phyloP scores from a whole-genome alignment of 2,888 invertebrate species.

The Ypsolopha sequella region DNA sequence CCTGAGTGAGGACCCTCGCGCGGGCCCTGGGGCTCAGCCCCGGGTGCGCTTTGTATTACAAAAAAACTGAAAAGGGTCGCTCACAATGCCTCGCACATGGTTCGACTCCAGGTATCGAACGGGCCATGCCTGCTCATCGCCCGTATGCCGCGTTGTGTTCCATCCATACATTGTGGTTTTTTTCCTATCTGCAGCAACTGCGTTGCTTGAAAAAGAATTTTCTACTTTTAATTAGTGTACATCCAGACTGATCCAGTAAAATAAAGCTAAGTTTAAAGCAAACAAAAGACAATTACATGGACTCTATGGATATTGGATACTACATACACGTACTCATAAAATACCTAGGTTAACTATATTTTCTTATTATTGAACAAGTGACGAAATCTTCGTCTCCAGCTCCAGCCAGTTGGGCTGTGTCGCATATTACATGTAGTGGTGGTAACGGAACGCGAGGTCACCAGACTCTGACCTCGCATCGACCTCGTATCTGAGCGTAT shows the following conservation, averaged over 20 bases:
- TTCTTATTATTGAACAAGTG: too few species aligned
- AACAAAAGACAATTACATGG: too few species aligned
- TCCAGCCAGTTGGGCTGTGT: too few species aligned
- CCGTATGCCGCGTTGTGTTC: conserved; percentile 16
- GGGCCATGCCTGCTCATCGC: conserved; percentile 4
- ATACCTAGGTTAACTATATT: too few species aligned
- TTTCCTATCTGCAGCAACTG: background rate
- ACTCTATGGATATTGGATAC: too few species aligned
- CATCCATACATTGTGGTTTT: conserved; percentile 4
- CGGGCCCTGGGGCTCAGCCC: conserved; percentile 34
- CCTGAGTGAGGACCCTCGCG: conserved; percentile 39
- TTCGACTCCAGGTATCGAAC: conserved; percentile 5
- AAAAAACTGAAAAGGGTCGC: conserved; percentile 63
- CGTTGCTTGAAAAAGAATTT: background rate
- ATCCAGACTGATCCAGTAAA: too few species aligned
- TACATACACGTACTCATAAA: too few species aligned
- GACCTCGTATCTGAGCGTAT: conserved; percentile 4
- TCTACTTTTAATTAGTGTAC: background rate
- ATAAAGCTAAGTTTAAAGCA: too few species aligned
- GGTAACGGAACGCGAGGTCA: background rate
- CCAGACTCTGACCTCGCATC: conserved; percentile 1
- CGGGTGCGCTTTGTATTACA: conserved; percentile 44
- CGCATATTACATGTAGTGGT: too few species aligned
- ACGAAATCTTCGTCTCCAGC: too few species aligned
- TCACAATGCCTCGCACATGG: conserved; percentile 30